phyloP scores from a whole-genome alignment of 2,888 invertebrate genomes.

The Laspeyria flexula region DNA sequence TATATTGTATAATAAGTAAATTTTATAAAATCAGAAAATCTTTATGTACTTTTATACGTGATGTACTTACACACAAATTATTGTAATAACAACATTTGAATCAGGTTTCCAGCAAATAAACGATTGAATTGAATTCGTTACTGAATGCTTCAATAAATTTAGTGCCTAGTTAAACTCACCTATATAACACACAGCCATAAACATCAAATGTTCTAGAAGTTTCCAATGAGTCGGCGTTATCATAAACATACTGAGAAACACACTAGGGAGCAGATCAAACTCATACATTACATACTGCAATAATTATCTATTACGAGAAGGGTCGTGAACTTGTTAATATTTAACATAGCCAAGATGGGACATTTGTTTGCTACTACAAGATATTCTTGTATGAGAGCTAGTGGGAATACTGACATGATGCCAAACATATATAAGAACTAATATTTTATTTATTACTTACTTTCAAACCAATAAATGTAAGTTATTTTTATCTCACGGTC shows the following conservation, averaged over 20 bases:
- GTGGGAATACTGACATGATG: slow-evolving; percentile 1
- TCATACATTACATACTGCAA: slow-evolving; percentile 25
- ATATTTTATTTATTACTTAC: not conserved
- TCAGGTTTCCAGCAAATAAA: too few relatives aligned
- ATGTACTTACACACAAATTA: too few relatives aligned
- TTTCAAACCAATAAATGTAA: not conserved
- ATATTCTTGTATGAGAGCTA: not conserved
- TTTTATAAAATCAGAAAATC: too few relatives aligned
- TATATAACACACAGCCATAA: not conserved
- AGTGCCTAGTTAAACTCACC: too few relatives aligned
- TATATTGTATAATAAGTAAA: too few relatives aligned
- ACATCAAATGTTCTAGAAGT: not conserved
- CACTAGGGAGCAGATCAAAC: slow-evolving; percentile 6
- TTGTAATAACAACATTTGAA: too few relatives aligned
- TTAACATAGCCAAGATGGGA: slow-evolving; percentile 21
- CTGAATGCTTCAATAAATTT: too few relatives aligned
- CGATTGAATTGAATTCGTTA: too few relatives aligned
- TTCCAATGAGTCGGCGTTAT: not conserved
- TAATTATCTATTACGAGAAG: slow-evolving; percentile 36
- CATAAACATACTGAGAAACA: slow-evolving; percentile 15
- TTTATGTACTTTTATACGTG: too few relatives aligned
- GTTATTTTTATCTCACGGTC: not conserved
- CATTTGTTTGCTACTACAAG: not conserved
- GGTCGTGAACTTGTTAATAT: slow-evolving; percentile 26
- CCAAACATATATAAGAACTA: not conserved